These are phyloP conservation scores for Mus spicilegus DNA, from an alignment of 2,113 vertebrate genomes.

Conservation along the genomic window DNA sequence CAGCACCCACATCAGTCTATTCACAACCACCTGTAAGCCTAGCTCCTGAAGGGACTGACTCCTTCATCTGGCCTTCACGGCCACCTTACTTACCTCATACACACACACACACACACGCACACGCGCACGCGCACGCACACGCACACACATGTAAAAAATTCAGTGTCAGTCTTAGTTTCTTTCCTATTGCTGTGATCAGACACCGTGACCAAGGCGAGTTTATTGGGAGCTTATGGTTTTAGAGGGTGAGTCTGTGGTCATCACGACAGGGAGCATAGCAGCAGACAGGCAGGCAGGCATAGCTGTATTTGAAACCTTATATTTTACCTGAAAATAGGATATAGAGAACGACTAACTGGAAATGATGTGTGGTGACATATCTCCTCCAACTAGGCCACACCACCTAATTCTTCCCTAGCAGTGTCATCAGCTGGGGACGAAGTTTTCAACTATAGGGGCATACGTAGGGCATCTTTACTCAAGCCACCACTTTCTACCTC, in stretches of 20 bases:
- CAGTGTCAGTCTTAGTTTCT: background rate
- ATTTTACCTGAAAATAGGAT: background rate
- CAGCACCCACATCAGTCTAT: background rate
- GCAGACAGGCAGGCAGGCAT: background rate
- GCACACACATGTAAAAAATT: background rate
- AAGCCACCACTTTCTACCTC: background rate
- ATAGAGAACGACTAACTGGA: background rate
- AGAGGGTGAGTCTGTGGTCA: background rate
- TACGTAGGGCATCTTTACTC: background rate
- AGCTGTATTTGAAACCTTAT: background rate
- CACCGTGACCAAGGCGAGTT: background rate
- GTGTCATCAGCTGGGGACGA: background rate
- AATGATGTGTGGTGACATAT: background rate
- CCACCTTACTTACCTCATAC: background rate
- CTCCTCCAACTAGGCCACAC: no score
- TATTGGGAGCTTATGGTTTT: background rate
- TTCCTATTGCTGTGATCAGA: background rate
- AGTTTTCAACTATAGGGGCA: background rate
- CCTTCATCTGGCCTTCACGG: background rate
- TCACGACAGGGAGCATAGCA: background rate
- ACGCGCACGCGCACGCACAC: background rate
- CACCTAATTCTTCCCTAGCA: no score
- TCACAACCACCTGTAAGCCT: background rate
- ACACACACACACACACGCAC: background rate
- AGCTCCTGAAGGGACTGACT: background rate